Percentiles rank a stretch among this genome's conserved stretches.
Conservation (phyloP, 2,888 invertebrate genomes). For the Julus scandinavius region DNA sequence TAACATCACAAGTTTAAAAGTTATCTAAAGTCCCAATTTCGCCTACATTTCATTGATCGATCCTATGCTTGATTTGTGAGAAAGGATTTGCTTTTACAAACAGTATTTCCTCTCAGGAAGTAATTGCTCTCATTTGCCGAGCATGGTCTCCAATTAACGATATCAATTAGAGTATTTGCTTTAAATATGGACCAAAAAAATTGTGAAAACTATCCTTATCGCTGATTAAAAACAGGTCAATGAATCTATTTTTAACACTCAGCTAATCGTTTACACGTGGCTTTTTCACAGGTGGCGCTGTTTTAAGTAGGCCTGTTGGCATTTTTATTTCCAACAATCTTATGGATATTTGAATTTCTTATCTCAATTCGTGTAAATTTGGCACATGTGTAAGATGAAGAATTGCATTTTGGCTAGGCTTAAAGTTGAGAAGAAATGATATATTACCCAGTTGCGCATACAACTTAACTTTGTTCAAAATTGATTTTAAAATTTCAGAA, state of each 20-base stretch:
- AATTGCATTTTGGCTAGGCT: background rate
- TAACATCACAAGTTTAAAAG: too few relatives aligned
- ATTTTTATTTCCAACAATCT: background rate
- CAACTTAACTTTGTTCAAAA: background rate
- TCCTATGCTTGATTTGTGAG: too few relatives aligned
- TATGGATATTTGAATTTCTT: background rate
- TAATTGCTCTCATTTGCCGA: too few relatives aligned
- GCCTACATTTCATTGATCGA: too few relatives aligned
- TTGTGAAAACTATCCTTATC: too few relatives aligned
- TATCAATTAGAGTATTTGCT: too few relatives aligned
- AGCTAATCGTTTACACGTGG: background rate
- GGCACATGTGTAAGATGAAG: background rate
- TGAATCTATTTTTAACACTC: background rate
- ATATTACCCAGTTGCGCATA: background rate
- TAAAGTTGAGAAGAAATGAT: background rate
- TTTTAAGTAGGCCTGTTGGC: background rate
- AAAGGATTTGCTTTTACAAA: too few relatives aligned
- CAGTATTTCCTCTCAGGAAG: too few relatives aligned
- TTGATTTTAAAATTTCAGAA: background rate
- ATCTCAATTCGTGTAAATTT: conserved; percentile 16
- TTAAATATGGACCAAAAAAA: too few relatives aligned
- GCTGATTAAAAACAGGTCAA: background rate
- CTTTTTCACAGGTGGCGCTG: background rate
- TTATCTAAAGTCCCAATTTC: too few relatives aligned
- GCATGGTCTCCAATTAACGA: too few relatives aligned